A percentile compares a stretch with the other conserved stretches of the same genome.
These are phyloP conservation scores for Nephrotoma appendiculata DNA, from an alignment of 2,888 invertebrate genomes.

Conservation along the genomic window DNA sequence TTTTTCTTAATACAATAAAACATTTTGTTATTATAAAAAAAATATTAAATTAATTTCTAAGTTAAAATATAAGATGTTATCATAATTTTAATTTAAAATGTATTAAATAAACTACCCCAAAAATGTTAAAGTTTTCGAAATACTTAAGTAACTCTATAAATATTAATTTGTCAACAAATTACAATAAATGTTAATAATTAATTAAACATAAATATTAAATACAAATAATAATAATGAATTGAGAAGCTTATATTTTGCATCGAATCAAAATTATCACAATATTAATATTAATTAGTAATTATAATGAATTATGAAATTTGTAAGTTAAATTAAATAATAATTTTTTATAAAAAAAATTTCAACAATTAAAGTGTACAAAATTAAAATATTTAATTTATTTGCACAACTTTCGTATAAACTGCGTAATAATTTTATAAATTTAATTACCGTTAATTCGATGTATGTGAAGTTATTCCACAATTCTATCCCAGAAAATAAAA, in stretches of 20 bases:
- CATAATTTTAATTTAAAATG: neutral
- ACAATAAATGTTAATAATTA: neutral
- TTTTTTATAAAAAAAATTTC: neutral
- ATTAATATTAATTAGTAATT: neutral
- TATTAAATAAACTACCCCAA: neutral
- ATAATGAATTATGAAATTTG: neutral
- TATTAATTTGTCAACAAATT: neutral
- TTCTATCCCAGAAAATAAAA: too few relatives aligned
- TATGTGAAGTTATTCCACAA: too few relatives aligned
- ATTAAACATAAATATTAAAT: neutral
- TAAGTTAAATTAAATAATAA: neutral
- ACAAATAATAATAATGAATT: neutral
- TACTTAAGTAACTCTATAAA: neutral
- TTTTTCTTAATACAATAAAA: neutral
- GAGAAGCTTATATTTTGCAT: neutral
- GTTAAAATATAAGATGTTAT: neutral
- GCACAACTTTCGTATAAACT: too few relatives aligned
- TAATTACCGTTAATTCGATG: too few relatives aligned
- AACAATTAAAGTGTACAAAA: too few relatives aligned
- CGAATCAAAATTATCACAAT: neutral
- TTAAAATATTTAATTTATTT: too few relatives aligned
- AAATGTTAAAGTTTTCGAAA: neutral
- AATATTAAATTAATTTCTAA: neutral
- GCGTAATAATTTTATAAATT: too few relatives aligned
- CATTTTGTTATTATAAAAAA: neutral